These are phyloP conservation scores for Capitulum mitella DNA, from an alignment of 2,888 invertebrate genomes.

Conservation along the genomic window DNA sequence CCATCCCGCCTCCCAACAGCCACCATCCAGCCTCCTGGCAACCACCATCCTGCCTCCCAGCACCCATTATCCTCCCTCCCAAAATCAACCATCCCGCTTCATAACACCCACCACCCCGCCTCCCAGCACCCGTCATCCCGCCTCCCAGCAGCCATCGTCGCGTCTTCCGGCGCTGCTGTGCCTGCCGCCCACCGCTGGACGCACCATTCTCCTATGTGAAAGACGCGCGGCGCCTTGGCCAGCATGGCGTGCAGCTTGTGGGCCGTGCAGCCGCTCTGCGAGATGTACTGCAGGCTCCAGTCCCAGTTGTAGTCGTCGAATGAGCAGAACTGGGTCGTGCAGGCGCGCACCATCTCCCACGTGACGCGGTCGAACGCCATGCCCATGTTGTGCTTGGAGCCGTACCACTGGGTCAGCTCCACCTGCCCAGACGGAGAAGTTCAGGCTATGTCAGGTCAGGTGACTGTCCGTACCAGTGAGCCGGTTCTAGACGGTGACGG, in stretches of 20 bases:
- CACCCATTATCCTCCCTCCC: too few species aligned
- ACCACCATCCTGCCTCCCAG: too few species aligned
- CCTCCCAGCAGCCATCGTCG: too few species aligned
- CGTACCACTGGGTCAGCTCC: slow-evolving; percentile 88
- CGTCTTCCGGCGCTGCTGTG: too few species aligned
- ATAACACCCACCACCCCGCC: too few species aligned
- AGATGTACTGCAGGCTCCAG: slow-evolving; percentile 88
- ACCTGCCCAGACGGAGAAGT: slow-evolving; percentile 57
- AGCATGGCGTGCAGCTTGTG: slow-evolving; percentile 67
- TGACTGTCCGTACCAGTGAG: slow-evolving; percentile 85
- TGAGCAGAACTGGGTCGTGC: slow-evolving; percentile 65
- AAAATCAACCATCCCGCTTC: too few species aligned
- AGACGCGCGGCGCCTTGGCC: slow-evolving; percentile 86
- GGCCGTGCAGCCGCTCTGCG: slow-evolving; percentile 53
- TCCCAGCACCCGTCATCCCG: too few species aligned
- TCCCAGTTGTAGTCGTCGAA: slow-evolving; percentile 99
- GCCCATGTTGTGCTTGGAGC: slow-evolving; percentile 98
- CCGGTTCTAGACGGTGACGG: slow-evolving; percentile 66
- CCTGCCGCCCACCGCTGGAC: too few species aligned
- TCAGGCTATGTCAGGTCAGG: too few species aligned
- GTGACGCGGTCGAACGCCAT: slow-evolving; percentile 86
- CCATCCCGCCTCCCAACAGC: too few species aligned
- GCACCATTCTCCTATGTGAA: slow-evolving; percentile 98
- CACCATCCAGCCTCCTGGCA: too few species aligned
- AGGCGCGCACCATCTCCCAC: slow-evolving; percentile 59